These are phyloP conservation scores for Caenorhabditis sp. DNA, from an alignment of 2,888 invertebrate genomes.

Conservation along the genomic window DNA sequence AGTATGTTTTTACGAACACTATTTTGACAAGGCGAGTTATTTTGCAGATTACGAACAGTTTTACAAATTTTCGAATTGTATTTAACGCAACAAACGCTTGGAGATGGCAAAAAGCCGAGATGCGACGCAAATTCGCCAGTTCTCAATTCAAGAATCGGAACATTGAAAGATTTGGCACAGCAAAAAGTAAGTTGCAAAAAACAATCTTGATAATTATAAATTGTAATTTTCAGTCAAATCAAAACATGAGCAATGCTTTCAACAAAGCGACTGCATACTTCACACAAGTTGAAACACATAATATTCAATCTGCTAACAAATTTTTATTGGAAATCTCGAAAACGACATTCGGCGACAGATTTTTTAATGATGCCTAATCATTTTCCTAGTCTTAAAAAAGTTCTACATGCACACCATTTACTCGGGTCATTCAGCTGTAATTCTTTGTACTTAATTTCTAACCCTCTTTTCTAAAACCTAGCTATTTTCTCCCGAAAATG, in stretches of 20 bases:
- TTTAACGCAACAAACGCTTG: conserved; percentile 56
- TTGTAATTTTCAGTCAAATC: conserved; percentile 35
- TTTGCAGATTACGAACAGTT: conserved; percentile 56
- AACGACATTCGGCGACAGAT: conserved; percentile 34
- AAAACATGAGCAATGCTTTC: conserved; percentile 42
- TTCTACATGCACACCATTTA: neutral
- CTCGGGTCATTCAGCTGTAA: neutral
- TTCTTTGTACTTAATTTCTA: neutral
- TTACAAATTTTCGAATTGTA: conserved; percentile 57
- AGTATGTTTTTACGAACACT: conserved; percentile 23
- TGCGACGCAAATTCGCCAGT: conserved; percentile 51
- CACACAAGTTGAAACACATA: conserved; percentile 49
- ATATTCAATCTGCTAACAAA: conserved; percentile 40
- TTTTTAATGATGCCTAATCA: conserved; percentile 39
- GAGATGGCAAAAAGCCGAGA: conserved; percentile 47
- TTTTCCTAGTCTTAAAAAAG: neutral
- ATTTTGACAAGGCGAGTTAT: neutral
- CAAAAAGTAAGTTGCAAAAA: conserved; percentile 28
- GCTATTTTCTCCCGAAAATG: too few species aligned
- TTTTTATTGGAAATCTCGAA: conserved; percentile 34
- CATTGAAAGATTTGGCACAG: conserved; percentile 56
- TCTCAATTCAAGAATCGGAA: conserved; percentile 54
- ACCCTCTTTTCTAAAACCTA: neutral
- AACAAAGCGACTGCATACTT: conserved; percentile 51
- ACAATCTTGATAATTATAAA: neutral